These are phyloP conservation scores for Cecidostiba fungosa DNA, from an alignment of 2,888 invertebrate species.

Conservation along the genomic window DNA sequence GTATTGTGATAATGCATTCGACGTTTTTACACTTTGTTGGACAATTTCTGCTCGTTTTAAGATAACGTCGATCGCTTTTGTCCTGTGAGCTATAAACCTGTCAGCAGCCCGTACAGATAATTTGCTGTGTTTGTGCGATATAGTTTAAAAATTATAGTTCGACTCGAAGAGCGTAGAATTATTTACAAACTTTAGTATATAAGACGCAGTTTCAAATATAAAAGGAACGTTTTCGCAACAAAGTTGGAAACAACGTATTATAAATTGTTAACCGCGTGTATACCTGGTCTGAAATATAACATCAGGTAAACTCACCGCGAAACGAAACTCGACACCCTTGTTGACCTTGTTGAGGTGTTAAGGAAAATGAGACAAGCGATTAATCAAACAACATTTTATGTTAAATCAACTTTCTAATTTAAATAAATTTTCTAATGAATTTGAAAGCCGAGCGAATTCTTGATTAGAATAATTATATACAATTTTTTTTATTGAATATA, in stretches of 20 bases:
- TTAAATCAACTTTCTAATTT: neutral
- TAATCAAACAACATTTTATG: neutral
- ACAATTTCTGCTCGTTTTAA: neutral
- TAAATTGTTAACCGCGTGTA: slow-evolving; percentile 1
- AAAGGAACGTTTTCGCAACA: neutral
- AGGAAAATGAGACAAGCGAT: neutral
- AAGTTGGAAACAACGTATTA: neutral
- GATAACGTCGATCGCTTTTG: neutral
- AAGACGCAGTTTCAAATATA: neutral
- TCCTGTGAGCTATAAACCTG: neutral
- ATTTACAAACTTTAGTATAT: neutral
- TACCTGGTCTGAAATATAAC: neutral
- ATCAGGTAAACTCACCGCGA: neutral
- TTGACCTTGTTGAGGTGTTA: slow-evolving; percentile 6
- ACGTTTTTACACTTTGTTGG: neutral
- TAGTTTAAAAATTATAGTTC: neutral
- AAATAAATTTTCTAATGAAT: no score
- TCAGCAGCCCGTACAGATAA: neutral
- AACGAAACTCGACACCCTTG: slow-evolving; percentile 16
- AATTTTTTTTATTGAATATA: no score
- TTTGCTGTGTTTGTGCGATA: neutral
- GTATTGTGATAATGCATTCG: neutral
- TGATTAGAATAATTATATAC: no score
- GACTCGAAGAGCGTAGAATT: neutral
- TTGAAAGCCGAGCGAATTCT: no score